Evolutionary conservation across 2,113 vertebrate species (phyloP).

Genomic region (Tragelaphus strepsiceros): DNA sequence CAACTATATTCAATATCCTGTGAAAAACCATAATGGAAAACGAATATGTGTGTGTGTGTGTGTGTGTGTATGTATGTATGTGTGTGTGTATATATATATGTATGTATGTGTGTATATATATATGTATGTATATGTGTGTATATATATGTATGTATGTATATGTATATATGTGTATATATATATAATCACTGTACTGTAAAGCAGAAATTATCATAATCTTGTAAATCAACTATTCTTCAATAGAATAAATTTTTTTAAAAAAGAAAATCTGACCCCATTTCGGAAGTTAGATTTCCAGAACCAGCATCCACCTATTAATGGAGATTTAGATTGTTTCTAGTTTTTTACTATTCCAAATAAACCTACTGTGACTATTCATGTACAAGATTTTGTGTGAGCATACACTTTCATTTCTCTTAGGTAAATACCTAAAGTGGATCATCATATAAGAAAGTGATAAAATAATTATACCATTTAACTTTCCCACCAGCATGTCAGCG

Average conservation of each 20-base stretch:
- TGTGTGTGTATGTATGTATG: fast-evolving
- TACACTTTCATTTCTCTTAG: not conserved
- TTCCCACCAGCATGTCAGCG: not conserved
- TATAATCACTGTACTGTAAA: not conserved
- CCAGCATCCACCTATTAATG: not conserved
- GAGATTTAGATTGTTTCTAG: not conserved
- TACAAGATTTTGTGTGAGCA: not conserved
- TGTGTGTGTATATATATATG: not conserved
- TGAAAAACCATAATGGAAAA: not conserved
- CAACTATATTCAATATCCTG: not conserved
- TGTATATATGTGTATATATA: not conserved
- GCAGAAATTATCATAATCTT: not conserved
- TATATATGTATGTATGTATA: not conserved
- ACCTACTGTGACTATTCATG: not conserved
- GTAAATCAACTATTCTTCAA: not conserved
- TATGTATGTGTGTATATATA: not conserved
- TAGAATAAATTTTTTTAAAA: not conserved
- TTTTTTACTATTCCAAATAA: not conserved
- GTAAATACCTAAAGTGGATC: not conserved
- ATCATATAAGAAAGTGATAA: not conserved
- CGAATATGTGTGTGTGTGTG: not conserved
- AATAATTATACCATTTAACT: not conserved
- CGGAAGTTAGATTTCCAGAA: not conserved
- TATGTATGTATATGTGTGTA: fast-evolving
- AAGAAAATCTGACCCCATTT: not conserved